Percentiles rank a stretch among this genome's conserved stretches.
These are phyloP conservation scores for Hafferia zeledoni DNA, from an alignment of 2,797 vertebrate genomes.

Conservation along the genomic window DNA sequence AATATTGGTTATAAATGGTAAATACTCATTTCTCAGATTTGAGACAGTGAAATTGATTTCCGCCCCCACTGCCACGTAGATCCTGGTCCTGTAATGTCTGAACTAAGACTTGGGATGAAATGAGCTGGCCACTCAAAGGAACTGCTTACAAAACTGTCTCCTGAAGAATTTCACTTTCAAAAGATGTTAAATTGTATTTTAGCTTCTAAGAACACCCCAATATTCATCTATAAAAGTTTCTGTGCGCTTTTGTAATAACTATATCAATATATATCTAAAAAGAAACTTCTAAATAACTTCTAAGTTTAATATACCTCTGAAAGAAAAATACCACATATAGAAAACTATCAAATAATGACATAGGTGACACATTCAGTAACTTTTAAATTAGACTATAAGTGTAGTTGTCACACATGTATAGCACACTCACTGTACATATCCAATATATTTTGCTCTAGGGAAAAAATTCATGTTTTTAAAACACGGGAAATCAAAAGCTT, in stretches of 20 bases:
- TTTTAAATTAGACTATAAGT: not conserved
- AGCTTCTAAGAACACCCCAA: not conserved
- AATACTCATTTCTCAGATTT: not conserved
- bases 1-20: not conserved
- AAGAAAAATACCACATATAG: not conserved
- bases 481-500: not conserved
- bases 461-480: slow-evolving; percentile 14
- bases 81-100: not conserved
- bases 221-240: not conserved
- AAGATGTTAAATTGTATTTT: not conserved
- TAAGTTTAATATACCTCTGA: not conserved
- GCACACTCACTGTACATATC: not conserved
- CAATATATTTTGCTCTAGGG: not conserved
- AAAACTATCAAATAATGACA: not conserved
- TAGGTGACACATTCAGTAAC: not conserved
- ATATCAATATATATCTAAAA: not conserved
- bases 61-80: accelerated
- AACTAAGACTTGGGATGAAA: not conserved
- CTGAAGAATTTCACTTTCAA: not conserved
- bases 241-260: not conserved
- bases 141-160: not conserved
- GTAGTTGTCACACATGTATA: not conserved
- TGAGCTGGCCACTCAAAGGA: not conserved
- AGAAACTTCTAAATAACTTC: not conserved
- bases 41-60: not conserved